phyloP scores from a whole-genome alignment of 2,888 invertebrate genomes.

The Lutraria lutraria region DNA sequence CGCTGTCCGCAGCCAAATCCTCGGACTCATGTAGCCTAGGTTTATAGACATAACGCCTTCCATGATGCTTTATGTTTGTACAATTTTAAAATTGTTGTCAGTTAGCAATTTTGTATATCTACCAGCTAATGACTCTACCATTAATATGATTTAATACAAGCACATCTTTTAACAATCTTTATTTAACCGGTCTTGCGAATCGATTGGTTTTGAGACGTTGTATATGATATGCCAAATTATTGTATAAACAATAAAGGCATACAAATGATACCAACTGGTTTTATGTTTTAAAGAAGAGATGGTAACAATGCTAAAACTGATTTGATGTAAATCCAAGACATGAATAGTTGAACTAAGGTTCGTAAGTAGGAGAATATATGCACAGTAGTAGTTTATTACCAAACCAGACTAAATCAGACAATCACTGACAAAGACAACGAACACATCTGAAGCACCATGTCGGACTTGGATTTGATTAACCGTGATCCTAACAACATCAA shows the following conservation, averaged over 20 bases:
- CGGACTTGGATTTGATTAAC: conserved; percentile 38
- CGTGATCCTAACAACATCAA: conserved; percentile 55
- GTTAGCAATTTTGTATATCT: too few relatives aligned
- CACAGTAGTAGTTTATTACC: too few relatives aligned
- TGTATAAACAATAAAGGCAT: background rate
- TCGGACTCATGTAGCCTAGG: too few relatives aligned
- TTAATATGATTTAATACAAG: too few relatives aligned
- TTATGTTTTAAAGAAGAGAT: background rate
- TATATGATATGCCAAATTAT: background rate
- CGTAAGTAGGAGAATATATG: too few relatives aligned
- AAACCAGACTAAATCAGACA: too few relatives aligned
- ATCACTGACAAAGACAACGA: background rate
- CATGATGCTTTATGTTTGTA: too few relatives aligned
- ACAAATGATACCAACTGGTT: background rate
- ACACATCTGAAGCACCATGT: background rate
- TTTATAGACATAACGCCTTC: too few relatives aligned
- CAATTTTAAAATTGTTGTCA: too few relatives aligned
- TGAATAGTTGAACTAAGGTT: too few relatives aligned
- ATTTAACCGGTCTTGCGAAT: background rate
- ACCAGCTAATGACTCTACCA: too few relatives aligned
- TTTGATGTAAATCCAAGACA: background rate
- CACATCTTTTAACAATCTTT: background rate
- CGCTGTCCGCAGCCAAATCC: too few relatives aligned
- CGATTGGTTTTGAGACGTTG: background rate
- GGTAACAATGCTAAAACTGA: background rate